Evolutionary conservation across 2,888 invertebrate species (phyloP).

Genomic region (Deilephila elpenor): DNA sequence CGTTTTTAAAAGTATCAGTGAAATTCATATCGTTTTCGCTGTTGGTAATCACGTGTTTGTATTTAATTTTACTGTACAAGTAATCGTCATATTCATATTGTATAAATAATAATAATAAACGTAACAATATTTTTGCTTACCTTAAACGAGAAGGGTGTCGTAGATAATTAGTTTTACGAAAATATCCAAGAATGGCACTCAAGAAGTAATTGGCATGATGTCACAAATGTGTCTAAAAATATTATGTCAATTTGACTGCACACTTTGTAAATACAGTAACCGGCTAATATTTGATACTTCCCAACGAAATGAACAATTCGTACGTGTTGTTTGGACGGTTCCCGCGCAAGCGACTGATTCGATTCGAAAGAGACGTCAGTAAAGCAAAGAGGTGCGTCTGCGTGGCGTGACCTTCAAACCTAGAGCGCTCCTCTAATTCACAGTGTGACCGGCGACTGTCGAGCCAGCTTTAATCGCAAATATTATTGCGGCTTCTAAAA

Average conservation of each 20-base stretch:
- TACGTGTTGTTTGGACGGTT: constrained; percentile 54
- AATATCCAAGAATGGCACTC: constrained; percentile 8
- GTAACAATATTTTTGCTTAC: constrained; percentile 5
- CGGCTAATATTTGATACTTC: neutral
- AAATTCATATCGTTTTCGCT: too few relatives aligned
- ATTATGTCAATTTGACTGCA: neutral
- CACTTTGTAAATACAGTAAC: neutral
- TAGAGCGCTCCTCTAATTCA: constrained; percentile 42
- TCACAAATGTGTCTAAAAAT: neutral
- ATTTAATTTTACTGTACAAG: neutral
- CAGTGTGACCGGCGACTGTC: constrained; percentile 25
- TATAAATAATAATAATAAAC: neutral
- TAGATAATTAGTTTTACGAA: neutral
- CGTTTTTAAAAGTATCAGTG: too few relatives aligned
- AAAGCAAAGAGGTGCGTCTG: constrained; percentile 51
- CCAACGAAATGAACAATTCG: constrained; percentile 40
- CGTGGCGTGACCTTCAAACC: constrained; percentile 51
- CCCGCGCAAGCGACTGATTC: constrained; percentile 65
- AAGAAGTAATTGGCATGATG: neutral
- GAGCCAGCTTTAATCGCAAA: constrained; percentile 29
- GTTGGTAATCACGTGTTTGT: neutral
- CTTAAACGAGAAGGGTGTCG: constrained; percentile 5
- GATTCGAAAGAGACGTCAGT: constrained; percentile 44
- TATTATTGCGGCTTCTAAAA: constrained; percentile 8
- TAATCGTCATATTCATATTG: too few relatives aligned